Evolutionary conservation across 2,113 vertebrate species (phyloP).

Genomic region (Trogon surrucura): DNA sequence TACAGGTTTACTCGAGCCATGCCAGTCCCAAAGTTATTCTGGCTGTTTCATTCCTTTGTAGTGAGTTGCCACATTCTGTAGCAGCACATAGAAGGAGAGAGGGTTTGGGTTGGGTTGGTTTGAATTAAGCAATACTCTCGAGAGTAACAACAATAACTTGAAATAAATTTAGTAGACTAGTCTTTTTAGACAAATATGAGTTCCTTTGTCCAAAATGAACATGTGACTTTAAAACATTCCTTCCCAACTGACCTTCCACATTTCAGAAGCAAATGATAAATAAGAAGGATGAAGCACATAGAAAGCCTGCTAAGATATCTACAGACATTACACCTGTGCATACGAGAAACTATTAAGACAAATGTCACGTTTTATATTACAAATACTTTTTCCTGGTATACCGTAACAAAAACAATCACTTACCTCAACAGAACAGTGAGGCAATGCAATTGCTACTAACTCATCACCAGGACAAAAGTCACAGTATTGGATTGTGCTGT

Average conservation of each 20-base stretch:
- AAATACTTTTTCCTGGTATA: not conserved
- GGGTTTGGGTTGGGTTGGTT: not conserved
- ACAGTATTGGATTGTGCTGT: slow-evolving; percentile 90
- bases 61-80: not conserved
- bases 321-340: not conserved
- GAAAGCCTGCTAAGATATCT: not conserved
- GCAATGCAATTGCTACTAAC: slow-evolving; percentile 89
- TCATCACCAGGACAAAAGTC: slow-evolving; percentile 86
- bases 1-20: not conserved
- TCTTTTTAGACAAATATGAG: not conserved
- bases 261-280: not conserved
- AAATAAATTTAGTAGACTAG: not conserved
- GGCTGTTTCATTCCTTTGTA: not conserved
- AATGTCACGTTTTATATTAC: not conserved
- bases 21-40: not conserved
- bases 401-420: not conserved
- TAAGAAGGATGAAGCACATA: not conserved
- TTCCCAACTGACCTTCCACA: not conserved
- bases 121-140: not conserved
- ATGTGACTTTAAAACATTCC: not conserved
- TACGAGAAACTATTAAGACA: not conserved
- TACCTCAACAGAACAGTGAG: slow-evolving; percentile 94
- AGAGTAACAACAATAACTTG: not conserved
- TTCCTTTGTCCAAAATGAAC: not conserved
- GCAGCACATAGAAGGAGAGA: not conserved